Evolutionary conservation across 2,797 vertebrate genomes (phyloP), one percentile per base, ranked within the genome.

Genomic region (Merluccius polli): DNA sequence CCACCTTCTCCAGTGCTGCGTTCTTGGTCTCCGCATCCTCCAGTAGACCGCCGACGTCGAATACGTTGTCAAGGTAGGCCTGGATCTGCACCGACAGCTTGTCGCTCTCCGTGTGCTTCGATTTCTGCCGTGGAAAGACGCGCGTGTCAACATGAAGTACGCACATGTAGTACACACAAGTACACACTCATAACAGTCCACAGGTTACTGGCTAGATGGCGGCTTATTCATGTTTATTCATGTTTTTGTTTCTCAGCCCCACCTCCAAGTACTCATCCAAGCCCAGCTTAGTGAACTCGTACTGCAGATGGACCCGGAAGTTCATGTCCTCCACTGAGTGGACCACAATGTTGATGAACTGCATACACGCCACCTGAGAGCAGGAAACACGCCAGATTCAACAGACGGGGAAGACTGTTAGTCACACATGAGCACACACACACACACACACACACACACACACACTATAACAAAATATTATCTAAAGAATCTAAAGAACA

Each of bases 321-420:
- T 98, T 98, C 97, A 98, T 98, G 90, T 98, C 96, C 86, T 99
- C 97, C 52, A 99, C 97, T 0, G 97, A 98, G 90, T 98, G 97
- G 72, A 98, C 97, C 86, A 98, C 95, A 0, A 98, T 98, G 90
- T 98, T 98, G 93, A 98, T 97, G 91, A 98, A 98, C 92, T 98
- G 97, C 97, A 98, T 98, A 86, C 97, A 98, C 73, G 97, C 97
- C 72, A 98, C 97, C 97, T 98, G 30, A 27, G 70, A 69, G 79
- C 29, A 70, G 18, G n/a, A 79, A 59, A 83, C 30, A 75, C 2
- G 68, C 21, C 27, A 30, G 16, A 73, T 36, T 21, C 30, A 21
- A 13, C 44, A 31, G 16, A 33, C 16, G 10, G 27, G 21, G 52
- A 59, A 59, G 52, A 59, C 52, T 2, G 52, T 15, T 18, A 73